Percentiles rank a stretch among this genome's conserved stretches.
Conservation (phyloP, 2,888 invertebrate species). For the Troides helena region DNA sequence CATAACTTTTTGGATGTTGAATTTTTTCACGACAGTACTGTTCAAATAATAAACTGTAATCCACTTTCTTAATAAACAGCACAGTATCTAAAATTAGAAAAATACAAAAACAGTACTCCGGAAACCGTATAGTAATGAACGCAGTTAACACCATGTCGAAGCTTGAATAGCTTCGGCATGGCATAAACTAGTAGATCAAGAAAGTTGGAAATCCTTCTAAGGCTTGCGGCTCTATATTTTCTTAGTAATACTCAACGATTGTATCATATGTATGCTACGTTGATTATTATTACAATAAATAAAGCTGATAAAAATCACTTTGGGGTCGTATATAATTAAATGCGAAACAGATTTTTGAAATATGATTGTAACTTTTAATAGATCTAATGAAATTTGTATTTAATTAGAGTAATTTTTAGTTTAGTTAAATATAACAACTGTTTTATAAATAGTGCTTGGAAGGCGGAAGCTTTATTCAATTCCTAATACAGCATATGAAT, state of each 20-base stretch:
- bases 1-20: no score
- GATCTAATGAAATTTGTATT: no score
- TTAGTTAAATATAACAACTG: neutral
- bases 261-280: slow-evolving; percentile 41
- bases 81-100: no score
- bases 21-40: no score
- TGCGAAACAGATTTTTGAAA: no score
- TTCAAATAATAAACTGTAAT: no score
- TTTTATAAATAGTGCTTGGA: neutral
- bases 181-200: slow-evolving; percentile 41
- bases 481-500: neutral
- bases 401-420: neutral
- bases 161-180: neutral
- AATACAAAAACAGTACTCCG: no score
- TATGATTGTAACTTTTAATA: no score
- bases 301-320: neutral
- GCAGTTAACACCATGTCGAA: neutral
- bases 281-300: neutral
- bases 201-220: slow-evolving; percentile 53
- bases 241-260: slow-evolving; percentile 48
- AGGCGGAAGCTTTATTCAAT: neutral
- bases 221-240: slow-evolving; percentile 45
- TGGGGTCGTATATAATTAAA: no score
- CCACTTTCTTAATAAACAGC: no score
- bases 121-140: neutral